These are phyloP conservation scores for Drosophila baimaii DNA, from an alignment of 1,140 invertebrate species.

Conservation along the genomic window DNA sequence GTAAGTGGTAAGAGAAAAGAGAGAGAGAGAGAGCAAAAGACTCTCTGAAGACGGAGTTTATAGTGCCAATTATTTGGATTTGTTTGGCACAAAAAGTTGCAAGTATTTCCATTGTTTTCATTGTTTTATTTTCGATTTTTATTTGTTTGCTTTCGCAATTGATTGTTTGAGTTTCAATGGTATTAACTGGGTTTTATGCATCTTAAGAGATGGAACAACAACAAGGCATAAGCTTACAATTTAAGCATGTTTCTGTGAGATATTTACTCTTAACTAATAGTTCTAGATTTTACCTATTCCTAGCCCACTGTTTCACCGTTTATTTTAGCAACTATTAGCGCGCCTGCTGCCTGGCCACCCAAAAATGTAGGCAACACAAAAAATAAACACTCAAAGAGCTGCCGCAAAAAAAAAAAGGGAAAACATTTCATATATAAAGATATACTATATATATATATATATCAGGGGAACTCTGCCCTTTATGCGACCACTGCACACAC, in stretches of 20 bases:
- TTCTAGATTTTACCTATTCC: background rate
- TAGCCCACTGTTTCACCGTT: conserved; percentile 24
- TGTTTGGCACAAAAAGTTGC: conserved; percentile 6
- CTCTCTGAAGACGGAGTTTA: background rate
- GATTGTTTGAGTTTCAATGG: background rate
- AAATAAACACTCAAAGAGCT: conserved; percentile 67
- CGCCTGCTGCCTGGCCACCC: conserved; percentile 21
- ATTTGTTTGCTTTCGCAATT: too few relatives aligned
- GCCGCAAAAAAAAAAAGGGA: conserved; percentile 30
- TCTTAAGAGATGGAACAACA: background rate
- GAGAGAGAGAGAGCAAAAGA: background rate
- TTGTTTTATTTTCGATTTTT: background rate
- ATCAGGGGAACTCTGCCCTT: conserved; percentile 38
- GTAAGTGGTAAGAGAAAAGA: background rate
- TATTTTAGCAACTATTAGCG: conserved; percentile 43
- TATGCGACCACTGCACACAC: conserved; percentile 51
- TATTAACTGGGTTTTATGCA: background rate
- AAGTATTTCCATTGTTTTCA: conserved; percentile 11
- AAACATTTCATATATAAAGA: conserved; percentile 41
- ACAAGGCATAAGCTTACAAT: background rate
- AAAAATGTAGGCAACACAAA: conserved; percentile 72
- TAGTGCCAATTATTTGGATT: conserved; percentile 11
- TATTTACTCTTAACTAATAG: too few relatives aligned
- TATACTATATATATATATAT: conserved; percentile 8
- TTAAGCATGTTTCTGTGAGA: background rate